Percentiles rank a stretch among this genome's conserved stretches.
These are phyloP conservation scores for Cyclopterus lumpus DNA, from an alignment of 2,797 vertebrate genomes.

Conservation along the genomic window DNA sequence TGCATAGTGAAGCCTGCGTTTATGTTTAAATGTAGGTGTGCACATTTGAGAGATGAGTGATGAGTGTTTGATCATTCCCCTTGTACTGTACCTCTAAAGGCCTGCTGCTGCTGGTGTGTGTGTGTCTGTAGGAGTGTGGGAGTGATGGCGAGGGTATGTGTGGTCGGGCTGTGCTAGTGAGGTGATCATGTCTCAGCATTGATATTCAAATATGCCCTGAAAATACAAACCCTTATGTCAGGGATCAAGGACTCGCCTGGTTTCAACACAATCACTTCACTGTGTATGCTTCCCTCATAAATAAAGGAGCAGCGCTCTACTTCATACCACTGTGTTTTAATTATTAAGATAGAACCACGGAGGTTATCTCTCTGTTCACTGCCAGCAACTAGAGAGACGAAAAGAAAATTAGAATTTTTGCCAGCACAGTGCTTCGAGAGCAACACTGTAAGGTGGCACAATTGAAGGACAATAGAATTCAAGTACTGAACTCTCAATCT, in stretches of 20 bases:
- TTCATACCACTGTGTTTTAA: conserved; percentile 82
- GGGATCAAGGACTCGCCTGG: conserved; percentile 82
- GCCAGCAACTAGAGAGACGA: conserved; percentile 57
- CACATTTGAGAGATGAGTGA: conserved; percentile 60
- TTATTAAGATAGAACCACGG: conserved; percentile 78
- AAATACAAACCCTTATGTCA: conserved; percentile 82
- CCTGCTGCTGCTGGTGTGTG: conserved; percentile 20
- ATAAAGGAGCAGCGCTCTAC: conserved; percentile 78
- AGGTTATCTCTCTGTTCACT: conserved; percentile 80
- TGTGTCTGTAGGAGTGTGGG: conserved; percentile 17
- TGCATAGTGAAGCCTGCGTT: conserved; percentile 11
- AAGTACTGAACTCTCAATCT: conserved; percentile 30
- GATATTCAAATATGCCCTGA: conserved; percentile 82
- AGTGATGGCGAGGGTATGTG: conserved; percentile 45
- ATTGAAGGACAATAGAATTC: conserved; percentile 70
- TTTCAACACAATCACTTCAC: conserved; percentile 82
- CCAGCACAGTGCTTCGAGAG: conserved; percentile 70
- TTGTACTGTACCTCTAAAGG: conserved; percentile 43
- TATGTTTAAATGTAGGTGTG: conserved; percentile 32
- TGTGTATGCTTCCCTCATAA: conserved; percentile 76
- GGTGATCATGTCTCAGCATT: conserved; percentile 78
- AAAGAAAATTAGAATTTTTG: conserved; percentile 68
- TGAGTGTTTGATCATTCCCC: conserved; percentile 60
- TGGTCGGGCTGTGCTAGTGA: conserved; percentile 60
- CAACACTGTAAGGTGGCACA: conserved; percentile 60